Conservation (phyloP, 2,113 vertebrate species). For the Sapayoa aenigma region DNA sequence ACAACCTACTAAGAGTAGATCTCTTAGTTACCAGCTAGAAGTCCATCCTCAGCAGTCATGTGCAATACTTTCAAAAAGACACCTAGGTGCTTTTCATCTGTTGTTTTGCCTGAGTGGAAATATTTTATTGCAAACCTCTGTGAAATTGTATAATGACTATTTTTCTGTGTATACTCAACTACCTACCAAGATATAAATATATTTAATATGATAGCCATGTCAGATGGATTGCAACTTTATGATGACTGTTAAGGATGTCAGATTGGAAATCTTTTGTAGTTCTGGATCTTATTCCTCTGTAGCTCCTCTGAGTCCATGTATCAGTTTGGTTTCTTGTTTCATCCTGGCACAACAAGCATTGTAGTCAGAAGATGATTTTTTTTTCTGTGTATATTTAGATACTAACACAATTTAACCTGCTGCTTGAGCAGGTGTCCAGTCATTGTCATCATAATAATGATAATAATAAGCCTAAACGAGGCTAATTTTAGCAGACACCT, state of each 20-base stretch:
- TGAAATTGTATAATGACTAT: background rate
- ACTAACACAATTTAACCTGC: constrained; percentile 30
- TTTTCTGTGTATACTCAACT: background rate
- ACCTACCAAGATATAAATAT: background rate
- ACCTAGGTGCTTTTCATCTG: background rate
- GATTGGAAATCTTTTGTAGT: background rate
- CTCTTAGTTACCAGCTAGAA: background rate
- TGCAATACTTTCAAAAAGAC: background rate
- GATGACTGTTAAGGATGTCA: background rate
- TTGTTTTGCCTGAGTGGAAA: background rate
- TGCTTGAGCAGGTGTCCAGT: constrained; percentile 38
- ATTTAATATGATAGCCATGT: background rate
- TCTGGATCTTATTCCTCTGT: background rate
- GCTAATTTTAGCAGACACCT: constrained; percentile 34
- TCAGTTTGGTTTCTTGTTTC: background rate
- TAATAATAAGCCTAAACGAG: constrained; percentile 40
- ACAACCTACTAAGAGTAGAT: background rate
- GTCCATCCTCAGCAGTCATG: rapidly evolving
- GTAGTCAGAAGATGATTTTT: background rate
- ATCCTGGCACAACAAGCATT: background rate
- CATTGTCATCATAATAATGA: background rate
- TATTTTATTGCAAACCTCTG: background rate
- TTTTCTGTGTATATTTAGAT: constrained; percentile 16
- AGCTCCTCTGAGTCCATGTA: background rate
- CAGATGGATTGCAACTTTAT: background rate